Conservation (phyloP, 2,888 invertebrate species). For the Ceramica pisi region DNA sequence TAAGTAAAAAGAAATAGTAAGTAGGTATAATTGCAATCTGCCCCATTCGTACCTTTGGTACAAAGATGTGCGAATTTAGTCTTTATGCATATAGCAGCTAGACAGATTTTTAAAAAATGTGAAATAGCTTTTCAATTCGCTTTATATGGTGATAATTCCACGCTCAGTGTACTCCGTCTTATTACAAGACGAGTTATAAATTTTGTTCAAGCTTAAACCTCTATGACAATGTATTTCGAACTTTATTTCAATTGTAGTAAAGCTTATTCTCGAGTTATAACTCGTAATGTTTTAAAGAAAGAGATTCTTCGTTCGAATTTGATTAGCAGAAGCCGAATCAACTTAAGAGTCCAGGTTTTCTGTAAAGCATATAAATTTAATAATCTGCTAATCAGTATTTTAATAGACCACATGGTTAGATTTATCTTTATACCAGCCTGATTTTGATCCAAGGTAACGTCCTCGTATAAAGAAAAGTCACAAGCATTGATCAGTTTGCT, state of each 20-base stretch:
- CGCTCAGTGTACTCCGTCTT: background rate
- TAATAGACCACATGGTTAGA: no score
- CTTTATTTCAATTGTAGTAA: background rate
- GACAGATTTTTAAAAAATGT: background rate
- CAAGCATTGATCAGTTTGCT: background rate
- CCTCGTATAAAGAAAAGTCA: background rate
- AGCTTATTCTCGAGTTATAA: background rate
- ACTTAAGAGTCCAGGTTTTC: no score
- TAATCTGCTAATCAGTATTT: no score
- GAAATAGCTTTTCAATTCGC: background rate
- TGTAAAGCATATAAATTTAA: no score
- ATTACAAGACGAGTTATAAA: background rate
- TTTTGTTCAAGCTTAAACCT: background rate
- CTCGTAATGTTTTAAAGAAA: no score
- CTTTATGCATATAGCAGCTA: conserved; percentile 16
- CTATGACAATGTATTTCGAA: no score
- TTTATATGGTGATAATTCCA: background rate
- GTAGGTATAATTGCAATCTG: background rate
- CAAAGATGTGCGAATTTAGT: conserved; percentile 1
- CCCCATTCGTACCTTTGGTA: background rate
- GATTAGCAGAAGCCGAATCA: background rate
- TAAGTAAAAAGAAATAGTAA: background rate
- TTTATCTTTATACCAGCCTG: background rate
- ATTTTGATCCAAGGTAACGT: no score
- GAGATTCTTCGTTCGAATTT: background rate